Percentiles rank a stretch among this genome's conserved stretches.
Evolutionary conservation across 2,888 invertebrate species (phyloP).

Genomic region (Dicyrtomina minuta): DNA sequence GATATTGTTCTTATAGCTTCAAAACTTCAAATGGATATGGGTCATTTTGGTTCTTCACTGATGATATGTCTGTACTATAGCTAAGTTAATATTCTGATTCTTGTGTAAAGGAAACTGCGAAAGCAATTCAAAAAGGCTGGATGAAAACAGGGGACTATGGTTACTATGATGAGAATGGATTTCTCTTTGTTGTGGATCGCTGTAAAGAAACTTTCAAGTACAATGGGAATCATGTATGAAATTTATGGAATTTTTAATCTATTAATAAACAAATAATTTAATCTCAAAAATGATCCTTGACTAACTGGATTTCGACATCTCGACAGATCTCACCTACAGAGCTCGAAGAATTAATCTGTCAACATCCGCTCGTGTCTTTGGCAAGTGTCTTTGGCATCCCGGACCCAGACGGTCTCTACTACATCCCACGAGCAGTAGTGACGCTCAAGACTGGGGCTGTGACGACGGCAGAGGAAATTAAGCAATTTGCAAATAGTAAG

Average conservation of each 20-base stretch:
- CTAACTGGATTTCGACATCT: too few relatives aligned
- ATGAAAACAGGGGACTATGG: conserved; percentile 50
- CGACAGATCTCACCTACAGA: conserved; percentile 50
- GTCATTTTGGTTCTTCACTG: too few relatives aligned
- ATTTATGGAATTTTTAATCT: too few relatives aligned
- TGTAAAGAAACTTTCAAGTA: conserved; percentile 51
- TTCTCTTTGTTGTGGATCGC: conserved; percentile 46
- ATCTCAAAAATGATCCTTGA: too few relatives aligned
- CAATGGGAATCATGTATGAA: conserved; percentile 43
- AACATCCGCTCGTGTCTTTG: conserved; percentile 43
- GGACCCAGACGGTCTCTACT: conserved; percentile 47
- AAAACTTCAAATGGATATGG: too few relatives aligned
- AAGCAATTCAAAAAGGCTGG: conserved; percentile 43
- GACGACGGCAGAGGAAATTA: conserved; percentile 36
- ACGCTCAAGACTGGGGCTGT: conserved; percentile 27
- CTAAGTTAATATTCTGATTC: not conserved
- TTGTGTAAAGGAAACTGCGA: conserved; percentile 41
- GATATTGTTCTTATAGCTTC: too few relatives aligned
- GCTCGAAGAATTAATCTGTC: conserved; percentile 41
- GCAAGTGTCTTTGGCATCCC: conserved; percentile 46
- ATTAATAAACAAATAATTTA: too few relatives aligned
- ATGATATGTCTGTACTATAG: not conserved
- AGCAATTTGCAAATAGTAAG: conserved; percentile 45
- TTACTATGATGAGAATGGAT: conserved; percentile 46
- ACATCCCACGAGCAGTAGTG: conserved; percentile 47